Evolutionary conservation across 2,888 invertebrate species (phyloP).

Genomic region (Eutolmus rufibarbis): DNA sequence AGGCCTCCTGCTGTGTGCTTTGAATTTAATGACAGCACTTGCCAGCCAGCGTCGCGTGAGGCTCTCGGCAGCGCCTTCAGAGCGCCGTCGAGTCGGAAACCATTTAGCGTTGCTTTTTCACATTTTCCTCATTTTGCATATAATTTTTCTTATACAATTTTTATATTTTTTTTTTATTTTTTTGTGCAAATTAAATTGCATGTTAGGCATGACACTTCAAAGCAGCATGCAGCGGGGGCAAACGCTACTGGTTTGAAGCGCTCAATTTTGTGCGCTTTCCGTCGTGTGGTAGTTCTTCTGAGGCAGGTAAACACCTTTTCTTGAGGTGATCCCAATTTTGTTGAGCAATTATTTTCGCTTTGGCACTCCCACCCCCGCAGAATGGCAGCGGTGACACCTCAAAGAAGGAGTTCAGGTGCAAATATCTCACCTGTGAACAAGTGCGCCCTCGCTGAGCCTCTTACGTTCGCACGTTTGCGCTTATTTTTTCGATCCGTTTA

Average conservation of each 20-base stretch:
- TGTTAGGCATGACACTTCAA: conserved; percentile 20
- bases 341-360: conserved; percentile 10
- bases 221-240: background rate
- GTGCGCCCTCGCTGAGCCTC: background rate
- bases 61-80: background rate
- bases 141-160: background rate
- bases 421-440: background rate
- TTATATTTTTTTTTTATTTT: background rate
- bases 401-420: conserved; percentile 1
- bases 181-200: conserved; percentile 13
- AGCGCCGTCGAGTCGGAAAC: background rate
- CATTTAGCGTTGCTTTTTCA: background rate
- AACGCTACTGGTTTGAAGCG: background rate
- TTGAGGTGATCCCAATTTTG: background rate
- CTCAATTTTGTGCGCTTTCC: background rate
- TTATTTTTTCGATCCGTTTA: conserved; percentile 23
- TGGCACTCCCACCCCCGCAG: background rate
- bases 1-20: background rate
- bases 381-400: background rate
- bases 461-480: background rate
- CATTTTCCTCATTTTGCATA: background rate
- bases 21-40: conserved; percentile 17
- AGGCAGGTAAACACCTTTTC: background rate
- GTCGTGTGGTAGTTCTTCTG: background rate
- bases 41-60: background rate